Evolutionary conservation across 1,140 invertebrate species (phyloP).

Genomic region (Goniozus legneri): DNA sequence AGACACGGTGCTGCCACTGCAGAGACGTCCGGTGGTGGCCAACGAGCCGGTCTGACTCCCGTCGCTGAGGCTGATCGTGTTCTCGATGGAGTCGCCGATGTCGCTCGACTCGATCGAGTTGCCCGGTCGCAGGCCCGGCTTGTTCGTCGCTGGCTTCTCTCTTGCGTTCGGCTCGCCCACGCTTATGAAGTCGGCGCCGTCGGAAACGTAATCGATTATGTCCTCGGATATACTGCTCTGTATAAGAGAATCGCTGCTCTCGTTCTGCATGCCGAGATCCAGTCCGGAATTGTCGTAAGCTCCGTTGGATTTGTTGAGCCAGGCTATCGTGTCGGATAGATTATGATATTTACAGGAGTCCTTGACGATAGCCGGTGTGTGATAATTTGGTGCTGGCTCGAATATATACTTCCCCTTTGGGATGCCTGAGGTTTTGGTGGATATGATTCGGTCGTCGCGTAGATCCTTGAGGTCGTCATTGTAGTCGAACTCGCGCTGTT

Average conservation of each 20-base stretch:
- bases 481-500: conserved; percentile 17
- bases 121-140: conserved; percentile 34
- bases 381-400: no score
- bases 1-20: conserved; percentile 63
- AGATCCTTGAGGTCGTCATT: conserved; percentile 15
- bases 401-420: neutral
- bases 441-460: no score
- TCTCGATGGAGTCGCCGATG: conserved; percentile 55
- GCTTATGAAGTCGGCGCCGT: conserved; percentile 29
- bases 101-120: conserved; percentile 65
- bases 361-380: no score
- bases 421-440: no score
- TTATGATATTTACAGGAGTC: conserved; percentile 26
- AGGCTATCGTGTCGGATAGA: conserved; percentile 26
- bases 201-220: conserved; percentile 36
- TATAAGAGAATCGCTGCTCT: neutral
- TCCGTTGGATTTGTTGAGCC: conserved; percentile 18
- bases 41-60: conserved; percentile 33
- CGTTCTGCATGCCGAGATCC: neutral
- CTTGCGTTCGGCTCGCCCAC: conserved; percentile 19
- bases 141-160: conserved; percentile 22
- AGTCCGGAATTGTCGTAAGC: conserved; percentile 8
- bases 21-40: conserved; percentile 39
- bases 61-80: conserved; percentile 54
- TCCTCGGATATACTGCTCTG: conserved; percentile 37